Conservation (phyloP, 2,113 vertebrate genomes). For the Panthera uncia region DNA sequence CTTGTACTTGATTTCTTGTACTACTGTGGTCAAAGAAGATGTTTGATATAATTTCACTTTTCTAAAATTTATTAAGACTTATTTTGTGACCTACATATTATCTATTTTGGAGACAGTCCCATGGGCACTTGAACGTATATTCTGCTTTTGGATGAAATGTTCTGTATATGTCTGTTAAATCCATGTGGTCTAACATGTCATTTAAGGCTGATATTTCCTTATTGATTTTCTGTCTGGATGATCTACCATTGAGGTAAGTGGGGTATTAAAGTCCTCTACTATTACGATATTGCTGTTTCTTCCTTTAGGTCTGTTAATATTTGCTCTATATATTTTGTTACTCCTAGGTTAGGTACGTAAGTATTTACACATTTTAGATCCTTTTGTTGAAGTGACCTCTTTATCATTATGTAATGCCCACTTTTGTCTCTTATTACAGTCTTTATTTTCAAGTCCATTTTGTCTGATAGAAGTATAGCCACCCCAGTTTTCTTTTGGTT, state of each 20-base stretch:
- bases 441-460: background rate
- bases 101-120: background rate
- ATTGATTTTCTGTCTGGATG: background rate
- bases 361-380: background rate
- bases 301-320: background rate
- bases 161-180: background rate
- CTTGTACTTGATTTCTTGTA: background rate
- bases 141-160: background rate
- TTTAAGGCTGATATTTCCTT: background rate
- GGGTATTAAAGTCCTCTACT: background rate
- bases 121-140: background rate
- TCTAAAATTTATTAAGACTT: background rate
- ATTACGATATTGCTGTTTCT: background rate
- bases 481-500: background rate
- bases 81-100: background rate
- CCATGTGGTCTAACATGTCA: background rate
- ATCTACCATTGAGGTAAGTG: background rate
- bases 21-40: background rate
- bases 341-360: background rate
- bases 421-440: background rate
- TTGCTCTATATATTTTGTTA: background rate
- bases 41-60: background rate
- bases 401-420: background rate
- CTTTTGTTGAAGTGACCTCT: background rate
- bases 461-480: background rate